Base-by-base conservation (phyloP, 2,888 invertebrate species). In the Tenthredo amoena region DNA sequence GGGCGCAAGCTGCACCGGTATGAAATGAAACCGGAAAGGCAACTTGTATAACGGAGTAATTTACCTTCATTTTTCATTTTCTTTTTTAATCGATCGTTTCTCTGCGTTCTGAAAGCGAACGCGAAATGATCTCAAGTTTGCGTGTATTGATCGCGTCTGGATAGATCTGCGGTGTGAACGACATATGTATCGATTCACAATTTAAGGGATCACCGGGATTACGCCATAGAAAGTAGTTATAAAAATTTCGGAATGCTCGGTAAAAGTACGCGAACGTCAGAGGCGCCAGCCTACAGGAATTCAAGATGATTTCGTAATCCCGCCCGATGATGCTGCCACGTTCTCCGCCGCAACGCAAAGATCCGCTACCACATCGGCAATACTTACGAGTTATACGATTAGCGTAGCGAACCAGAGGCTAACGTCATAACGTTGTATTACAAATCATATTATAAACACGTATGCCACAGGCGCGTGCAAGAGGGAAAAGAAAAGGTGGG, bases 251-350 rank as follows among this genome's bases (percentile, higher is more conserved):
- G 68, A 83, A 83, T 83, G 83, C 71, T 37, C 21, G 83, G 83
- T 83, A 83, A 83, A 83, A 83, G 83, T 83, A 83, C 68, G 83
- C 68, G 31, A 83, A 26, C 68, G 47, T 83, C 65, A 43, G 83
- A 83, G 83, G 83, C 83, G 83, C 83, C 83, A 83, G 83, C 21
- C 62, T 58, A 62, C 37, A 81, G 81, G 68, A 83, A 83, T 83
- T 83, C 68, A 83, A 83, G 68, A 83, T 71, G 43, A 68, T 83
- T 83, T 83, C 83, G 47, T 83, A 68, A 83, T 65, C 37, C 4
- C 34, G 81, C 10, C 47, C 50, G 71, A 68, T 37, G 65, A 71
- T 71, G 47, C 18, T 26, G 77, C 58, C 40, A n/a, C 40, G 62
- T 43, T 81, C 81, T 62, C 81, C 65, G 62, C 34, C 18, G 26